Evolutionary conservation across 2,797 vertebrate species (phyloP).

Genomic region (Coluber constrictor): DNA sequence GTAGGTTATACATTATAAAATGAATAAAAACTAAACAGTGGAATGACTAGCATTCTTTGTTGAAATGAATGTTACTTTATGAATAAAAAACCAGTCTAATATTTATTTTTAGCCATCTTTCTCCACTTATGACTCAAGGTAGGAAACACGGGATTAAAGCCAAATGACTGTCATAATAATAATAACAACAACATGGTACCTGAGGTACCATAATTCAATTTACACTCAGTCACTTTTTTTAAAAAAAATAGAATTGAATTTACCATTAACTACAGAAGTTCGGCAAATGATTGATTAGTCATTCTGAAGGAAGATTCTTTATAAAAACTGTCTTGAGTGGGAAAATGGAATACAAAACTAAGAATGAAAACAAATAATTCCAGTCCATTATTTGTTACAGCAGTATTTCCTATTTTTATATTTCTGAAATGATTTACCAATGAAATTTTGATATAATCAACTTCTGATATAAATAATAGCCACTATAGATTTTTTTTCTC

Average conservation of each 20-base stretch:
- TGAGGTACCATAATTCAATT: neutral
- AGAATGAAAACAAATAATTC: neutral
- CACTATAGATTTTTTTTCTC: neutral
- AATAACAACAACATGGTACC: neutral
- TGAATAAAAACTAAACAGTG: too few relatives aligned
- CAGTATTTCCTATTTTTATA: neutral
- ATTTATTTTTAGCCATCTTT: too few relatives aligned
- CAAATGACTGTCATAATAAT: neutral
- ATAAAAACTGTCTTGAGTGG: neutral
- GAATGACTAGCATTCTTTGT: too few relatives aligned
- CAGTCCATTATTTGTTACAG: neutral
- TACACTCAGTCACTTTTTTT: neutral
- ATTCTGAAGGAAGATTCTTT: neutral
- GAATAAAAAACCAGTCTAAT: too few relatives aligned
- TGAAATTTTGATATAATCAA: neutral
- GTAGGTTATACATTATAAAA: too few relatives aligned
- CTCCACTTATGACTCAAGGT: too few relatives aligned
- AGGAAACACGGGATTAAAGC: too few relatives aligned
- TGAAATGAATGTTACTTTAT: too few relatives aligned
- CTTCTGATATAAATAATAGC: neutral
- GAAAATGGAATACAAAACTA: neutral
- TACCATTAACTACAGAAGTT: neutral
- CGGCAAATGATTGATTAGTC: neutral
- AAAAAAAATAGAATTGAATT: neutral
- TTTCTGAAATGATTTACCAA: neutral